phyloP scores from a whole-genome alignment of 2,113 vertebrate genomes.

The Dromaius novaehollandiae region DNA sequence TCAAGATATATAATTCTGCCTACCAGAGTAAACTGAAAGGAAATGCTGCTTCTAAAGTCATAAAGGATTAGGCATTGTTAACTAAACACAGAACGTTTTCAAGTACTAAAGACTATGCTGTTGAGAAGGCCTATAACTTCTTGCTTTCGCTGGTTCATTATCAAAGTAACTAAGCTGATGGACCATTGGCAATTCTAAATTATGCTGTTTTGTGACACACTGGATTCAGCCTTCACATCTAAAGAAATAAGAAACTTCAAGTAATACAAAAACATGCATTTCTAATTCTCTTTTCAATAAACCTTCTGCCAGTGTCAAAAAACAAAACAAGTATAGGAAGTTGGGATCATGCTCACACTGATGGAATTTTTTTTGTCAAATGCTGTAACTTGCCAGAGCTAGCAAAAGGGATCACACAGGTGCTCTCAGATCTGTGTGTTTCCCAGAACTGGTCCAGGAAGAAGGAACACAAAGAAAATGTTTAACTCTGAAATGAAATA shows the following conservation, averaged over 20 bases:
- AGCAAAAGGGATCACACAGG: neutral
- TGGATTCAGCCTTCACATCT: neutral
- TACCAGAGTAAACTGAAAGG: neutral
- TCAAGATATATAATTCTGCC: neutral
- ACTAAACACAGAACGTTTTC: neutral
- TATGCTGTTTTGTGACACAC: neutral
- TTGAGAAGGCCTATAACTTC: neutral
- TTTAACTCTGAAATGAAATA: neutral
- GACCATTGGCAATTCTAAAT: neutral
- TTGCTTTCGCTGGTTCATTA: neutral
- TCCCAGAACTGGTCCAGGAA: neutral
- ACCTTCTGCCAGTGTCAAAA: neutral
- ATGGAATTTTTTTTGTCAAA: neutral
- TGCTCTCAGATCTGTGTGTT: neutral
- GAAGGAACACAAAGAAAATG: neutral
- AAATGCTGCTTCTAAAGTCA: neutral
- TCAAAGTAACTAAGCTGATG: neutral
- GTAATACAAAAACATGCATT: neutral
- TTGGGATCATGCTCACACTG: neutral
- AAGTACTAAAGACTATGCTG: neutral
- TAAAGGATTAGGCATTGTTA: neutral
- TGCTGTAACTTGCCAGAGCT: neutral
- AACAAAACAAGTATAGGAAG: neutral
- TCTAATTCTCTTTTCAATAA: neutral
- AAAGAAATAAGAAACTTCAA: neutral